Evolutionary conservation across 1,140 invertebrate genomes (phyloP).

Genomic region (Lepidurus packardi): DNA sequence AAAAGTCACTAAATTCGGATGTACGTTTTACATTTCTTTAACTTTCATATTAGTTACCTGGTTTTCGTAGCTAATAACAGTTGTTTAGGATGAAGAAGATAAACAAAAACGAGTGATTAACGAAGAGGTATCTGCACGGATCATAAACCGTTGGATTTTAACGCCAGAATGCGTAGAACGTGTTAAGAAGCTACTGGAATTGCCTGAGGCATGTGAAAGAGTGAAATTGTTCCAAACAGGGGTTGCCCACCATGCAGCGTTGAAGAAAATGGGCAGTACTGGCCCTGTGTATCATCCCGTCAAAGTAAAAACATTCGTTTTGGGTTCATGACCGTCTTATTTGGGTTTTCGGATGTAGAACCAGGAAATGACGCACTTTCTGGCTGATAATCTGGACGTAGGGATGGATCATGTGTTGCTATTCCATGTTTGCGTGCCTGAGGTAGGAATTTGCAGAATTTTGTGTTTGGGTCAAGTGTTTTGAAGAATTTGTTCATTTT

Average conservation of each 20-base stretch:
- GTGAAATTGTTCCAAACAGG: neutral
- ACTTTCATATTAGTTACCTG: too few relatives aligned
- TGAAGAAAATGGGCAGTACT: neutral
- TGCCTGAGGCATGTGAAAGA: neutral
- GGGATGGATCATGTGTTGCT: neutral
- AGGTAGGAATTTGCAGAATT: neutral
- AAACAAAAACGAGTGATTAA: neutral
- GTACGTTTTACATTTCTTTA: too few relatives aligned
- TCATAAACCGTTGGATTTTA: conserved; percentile 1
- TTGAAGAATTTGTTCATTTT: neutral
- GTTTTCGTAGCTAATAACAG: too few relatives aligned
- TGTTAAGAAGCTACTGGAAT: neutral
- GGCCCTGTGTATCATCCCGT: neutral
- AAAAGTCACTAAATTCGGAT: too few relatives aligned
- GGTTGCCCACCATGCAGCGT: neutral
- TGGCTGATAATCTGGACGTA: neutral
- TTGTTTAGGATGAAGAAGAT: neutral
- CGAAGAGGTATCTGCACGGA: neutral
- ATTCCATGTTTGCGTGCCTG: neutral
- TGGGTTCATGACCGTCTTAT: neutral
- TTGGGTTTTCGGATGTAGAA: neutral
- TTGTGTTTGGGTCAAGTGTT: too few relatives aligned
- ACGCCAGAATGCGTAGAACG: neutral
- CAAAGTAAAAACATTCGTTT: neutral
- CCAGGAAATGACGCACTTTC: neutral